These are phyloP conservation scores for Drosophila serrata DNA, from an alignment of 1,140 invertebrate genomes.

Conservation along the genomic window DNA sequence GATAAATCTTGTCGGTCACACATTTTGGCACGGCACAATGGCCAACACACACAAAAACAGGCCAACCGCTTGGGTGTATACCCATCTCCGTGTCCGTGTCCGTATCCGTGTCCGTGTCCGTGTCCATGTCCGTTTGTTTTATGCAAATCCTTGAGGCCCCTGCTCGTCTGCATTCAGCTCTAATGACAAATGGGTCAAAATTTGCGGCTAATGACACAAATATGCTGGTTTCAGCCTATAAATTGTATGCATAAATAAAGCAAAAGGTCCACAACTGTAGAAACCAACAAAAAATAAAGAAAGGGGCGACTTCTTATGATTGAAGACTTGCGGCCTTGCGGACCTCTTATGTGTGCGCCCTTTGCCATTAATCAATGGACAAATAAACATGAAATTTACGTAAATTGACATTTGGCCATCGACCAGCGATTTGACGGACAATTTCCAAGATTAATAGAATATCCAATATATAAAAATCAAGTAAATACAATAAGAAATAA, in stretches of 20 bases:
- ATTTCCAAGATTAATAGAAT: no score
- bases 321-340: conserved; percentile 62
- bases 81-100: neutral
- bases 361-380: conserved; percentile 69
- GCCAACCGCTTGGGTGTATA: conserved; percentile 3
- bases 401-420: conserved; percentile 65
- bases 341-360: conserved; percentile 27
- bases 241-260: conserved; percentile 78
- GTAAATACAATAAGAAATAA: no score
- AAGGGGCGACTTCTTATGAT: conserved; percentile 57
- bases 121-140: conserved; percentile 67
- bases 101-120: neutral
- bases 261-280: conserved; percentile 19
- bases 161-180: conserved; percentile 56
- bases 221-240: conserved; percentile 76
- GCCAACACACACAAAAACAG: conserved; percentile 24
- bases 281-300: conserved; percentile 16
- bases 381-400: conserved; percentile 77
- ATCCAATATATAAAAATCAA: no score
- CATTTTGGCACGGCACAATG: conserved; percentile 65
- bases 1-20: conserved; percentile 83
- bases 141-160: conserved; percentile 69
- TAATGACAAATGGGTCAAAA: conserved; percentile 84
- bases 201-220: conserved; percentile 82
- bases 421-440: conserved; percentile 11